Evolutionary conservation across 1,140 invertebrate genomes (phyloP).

Genomic region (Cydia fagiglandana): DNA sequence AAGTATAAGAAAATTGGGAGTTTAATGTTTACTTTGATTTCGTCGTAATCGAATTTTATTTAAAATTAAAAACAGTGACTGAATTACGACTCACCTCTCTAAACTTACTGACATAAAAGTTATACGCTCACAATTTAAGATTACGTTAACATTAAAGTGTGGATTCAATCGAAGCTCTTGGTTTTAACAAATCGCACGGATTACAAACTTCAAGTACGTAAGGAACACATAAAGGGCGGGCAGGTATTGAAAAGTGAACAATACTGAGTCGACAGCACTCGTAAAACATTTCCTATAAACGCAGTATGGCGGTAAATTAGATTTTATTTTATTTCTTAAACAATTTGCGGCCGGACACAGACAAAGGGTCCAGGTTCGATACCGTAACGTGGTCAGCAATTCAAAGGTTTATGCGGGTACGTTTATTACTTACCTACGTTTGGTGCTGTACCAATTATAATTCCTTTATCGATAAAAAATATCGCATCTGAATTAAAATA

Average conservation of each 20-base stretch:
- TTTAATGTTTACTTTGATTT: neutral
- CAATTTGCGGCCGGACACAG: conserved; percentile 69
- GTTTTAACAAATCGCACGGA: conserved; percentile 18
- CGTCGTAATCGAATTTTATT: neutral
- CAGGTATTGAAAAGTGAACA: conserved; percentile 54
- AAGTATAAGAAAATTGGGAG: neutral
- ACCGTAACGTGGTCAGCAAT: conserved; percentile 67
- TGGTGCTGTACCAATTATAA: conserved; percentile 27
- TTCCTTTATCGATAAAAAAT: conserved; percentile 3
- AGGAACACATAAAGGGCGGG: conserved; percentile 46
- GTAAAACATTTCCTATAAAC: conserved; percentile 71
- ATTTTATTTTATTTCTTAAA: conserved; percentile 78
- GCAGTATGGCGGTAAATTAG: conserved; percentile 74
- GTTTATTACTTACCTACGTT: conserved; percentile 71
- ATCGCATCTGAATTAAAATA: neutral
- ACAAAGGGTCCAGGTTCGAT: conserved; percentile 73
- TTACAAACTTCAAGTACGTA: conserved; percentile 7
- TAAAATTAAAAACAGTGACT: too few species aligned
- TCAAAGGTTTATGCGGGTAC: conserved; percentile 75
- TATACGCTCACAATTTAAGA: conserved; percentile 24
- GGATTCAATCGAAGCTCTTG: conserved; percentile 5
- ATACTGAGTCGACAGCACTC: conserved; percentile 57
- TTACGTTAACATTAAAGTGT: neutral
- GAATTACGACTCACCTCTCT: neutral
- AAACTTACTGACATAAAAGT: neutral